A percentile compares a stretch with the other conserved stretches of the same genome.
These are phyloP conservation scores for Lagodon rhomboides DNA, from an alignment of 2,797 vertebrate genomes.

Conservation along the genomic window DNA sequence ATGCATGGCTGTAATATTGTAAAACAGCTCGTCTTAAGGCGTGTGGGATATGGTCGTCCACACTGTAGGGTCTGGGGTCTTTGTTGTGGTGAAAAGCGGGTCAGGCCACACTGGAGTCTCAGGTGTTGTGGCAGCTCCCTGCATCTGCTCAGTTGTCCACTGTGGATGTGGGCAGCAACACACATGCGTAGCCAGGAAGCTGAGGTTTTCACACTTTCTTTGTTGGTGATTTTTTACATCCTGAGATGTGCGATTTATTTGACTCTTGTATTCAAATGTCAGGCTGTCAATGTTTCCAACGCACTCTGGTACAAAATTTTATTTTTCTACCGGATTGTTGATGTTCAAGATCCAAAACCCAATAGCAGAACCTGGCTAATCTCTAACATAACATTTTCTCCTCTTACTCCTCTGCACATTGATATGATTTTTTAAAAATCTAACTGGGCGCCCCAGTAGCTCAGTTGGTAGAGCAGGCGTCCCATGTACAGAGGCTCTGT, in stretches of 20 bases:
- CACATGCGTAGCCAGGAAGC: conserved; percentile 63
- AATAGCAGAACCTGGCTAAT: neutral
- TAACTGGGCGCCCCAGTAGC: no score
- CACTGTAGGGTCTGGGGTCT: conserved; percentile 32
- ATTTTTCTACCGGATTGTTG: no score
- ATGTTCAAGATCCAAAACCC: no score
- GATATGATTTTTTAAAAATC: neutral
- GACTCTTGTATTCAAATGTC: neutral
- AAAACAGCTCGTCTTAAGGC: neutral
- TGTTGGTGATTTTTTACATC: neutral
- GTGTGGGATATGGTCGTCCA: conserved; percentile 13
- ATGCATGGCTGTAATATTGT: neutral
- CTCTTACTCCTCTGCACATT: neutral
- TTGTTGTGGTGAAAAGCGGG: conserved; percentile 77
- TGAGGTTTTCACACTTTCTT: conserved; percentile 63
- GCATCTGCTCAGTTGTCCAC: conserved; percentile 62
- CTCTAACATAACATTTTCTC: neutral
- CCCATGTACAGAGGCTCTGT: no score
- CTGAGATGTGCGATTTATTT: neutral
- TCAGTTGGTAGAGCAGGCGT: no score
- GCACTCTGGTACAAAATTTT: no score
- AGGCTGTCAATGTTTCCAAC: neutral
- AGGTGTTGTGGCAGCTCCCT: conserved; percentile 51
- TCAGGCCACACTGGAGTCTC: conserved; percentile 37
- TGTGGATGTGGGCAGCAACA: conserved; percentile 67